phyloP scores from a whole-genome alignment of 2,113 vertebrate genomes.

The human (Homo sapiens) region DNA sequence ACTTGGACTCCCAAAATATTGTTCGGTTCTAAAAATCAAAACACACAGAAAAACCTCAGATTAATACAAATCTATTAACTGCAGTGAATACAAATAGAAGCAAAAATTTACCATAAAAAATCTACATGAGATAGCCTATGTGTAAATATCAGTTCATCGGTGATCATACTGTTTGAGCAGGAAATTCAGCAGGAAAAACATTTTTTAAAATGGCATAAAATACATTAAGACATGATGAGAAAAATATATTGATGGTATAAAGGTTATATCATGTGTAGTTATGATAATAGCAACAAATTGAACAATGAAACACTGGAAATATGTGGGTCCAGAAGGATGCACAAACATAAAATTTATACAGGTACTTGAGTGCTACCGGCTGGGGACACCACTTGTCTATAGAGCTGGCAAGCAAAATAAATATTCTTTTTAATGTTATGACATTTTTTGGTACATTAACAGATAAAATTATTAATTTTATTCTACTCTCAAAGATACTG shows the following conservation, averaged over 20 bases:
- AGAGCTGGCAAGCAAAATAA: background rate
- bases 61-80: background rate
- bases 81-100: background rate
- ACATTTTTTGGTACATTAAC: background rate
- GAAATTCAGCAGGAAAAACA: conserved; percentile 22
- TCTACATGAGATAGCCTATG: background rate
- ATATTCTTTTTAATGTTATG: background rate
- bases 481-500: background rate
- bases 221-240: background rate
- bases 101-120: background rate
- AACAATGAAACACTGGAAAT: background rate
- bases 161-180: background rate
- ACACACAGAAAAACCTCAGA: conserved; percentile 35
- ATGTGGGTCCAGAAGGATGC: background rate
- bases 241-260: background rate
- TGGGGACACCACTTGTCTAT: background rate
- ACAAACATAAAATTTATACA: background rate
- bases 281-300: background rate
- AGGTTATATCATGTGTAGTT: background rate
- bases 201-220: conserved; percentile 6
- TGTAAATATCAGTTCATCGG: background rate
- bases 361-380: background rate
- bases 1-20: conserved; percentile 95
- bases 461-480: conserved; percentile 36
- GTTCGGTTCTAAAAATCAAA: conserved; percentile 90